Conservation (phyloP, 2,888 invertebrate species). For the Acanthopleura granulata region DNA sequence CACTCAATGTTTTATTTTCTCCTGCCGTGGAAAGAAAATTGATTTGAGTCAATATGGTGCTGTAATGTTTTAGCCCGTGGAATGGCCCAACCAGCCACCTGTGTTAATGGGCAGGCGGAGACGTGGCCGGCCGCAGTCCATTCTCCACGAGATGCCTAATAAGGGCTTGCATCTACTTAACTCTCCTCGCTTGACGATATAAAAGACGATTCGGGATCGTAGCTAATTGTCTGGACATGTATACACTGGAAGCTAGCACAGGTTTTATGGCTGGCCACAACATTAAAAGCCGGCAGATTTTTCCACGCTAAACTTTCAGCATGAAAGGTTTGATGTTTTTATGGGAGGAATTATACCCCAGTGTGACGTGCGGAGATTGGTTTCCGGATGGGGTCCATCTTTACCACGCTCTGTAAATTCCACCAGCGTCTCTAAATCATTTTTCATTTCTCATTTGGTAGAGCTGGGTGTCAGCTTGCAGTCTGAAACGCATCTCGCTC, state of each 20-base stretch:
- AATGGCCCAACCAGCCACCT: too few species aligned
- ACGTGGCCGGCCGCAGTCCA: too few species aligned
- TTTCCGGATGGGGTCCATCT: constrained; percentile 10
- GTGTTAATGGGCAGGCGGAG: too few species aligned
- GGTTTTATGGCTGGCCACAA: background rate
- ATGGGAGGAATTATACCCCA: constrained; percentile 10
- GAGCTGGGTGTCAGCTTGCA: constrained; percentile 15
- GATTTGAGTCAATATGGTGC: background rate
- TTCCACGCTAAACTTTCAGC: constrained; percentile 14
- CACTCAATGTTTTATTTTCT: background rate
- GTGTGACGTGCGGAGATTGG: constrained; percentile 16
- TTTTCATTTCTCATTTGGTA: constrained; percentile 18
- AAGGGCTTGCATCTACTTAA: background rate
- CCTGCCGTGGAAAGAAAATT: background rate
- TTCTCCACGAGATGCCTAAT: background rate
- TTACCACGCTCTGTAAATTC: constrained; percentile 15
- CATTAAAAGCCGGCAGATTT: constrained; percentile 1
- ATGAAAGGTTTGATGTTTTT: constrained; percentile 18
- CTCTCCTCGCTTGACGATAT: background rate
- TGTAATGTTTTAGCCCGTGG: background rate
- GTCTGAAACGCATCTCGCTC: constrained; percentile 16
- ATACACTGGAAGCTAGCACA: background rate
- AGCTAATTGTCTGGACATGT: constrained; percentile 15
- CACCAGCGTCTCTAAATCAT: constrained; percentile 18
- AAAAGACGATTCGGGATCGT: constrained; percentile 13